phyloP scores from a whole-genome alignment of 2,113 vertebrate species.

The Erythrocebus patas region DNA sequence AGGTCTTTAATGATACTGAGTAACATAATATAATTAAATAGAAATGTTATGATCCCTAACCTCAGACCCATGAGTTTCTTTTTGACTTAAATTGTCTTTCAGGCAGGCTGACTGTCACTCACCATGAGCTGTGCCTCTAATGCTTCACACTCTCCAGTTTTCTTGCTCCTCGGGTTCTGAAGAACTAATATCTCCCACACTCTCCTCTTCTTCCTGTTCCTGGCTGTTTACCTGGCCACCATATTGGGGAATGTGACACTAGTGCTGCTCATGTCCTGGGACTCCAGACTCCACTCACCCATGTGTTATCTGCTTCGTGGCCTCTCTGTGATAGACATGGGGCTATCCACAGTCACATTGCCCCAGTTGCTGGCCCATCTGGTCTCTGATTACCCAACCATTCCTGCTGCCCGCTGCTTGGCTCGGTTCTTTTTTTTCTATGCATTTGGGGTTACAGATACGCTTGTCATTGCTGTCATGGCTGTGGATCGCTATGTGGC shows the following conservation, averaged over 20 bases:
- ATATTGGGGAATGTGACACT: conserved; percentile 69
- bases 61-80: not conserved
- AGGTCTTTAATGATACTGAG: not conserved
- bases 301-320: conserved; percentile 76
- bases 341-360: conserved; percentile 63
- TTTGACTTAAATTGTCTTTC: not conserved
- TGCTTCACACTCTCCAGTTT: conserved; percentile 62
- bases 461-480: conserved; percentile 66
- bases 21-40: not conserved
- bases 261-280: conserved; percentile 61
- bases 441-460: conserved; percentile 67
- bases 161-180: conserved; percentile 63
- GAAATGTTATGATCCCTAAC: not conserved
- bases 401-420: conserved; percentile 67
- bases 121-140: conserved; percentile 66
- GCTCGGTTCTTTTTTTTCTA: conserved; percentile 76
- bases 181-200: not conserved
- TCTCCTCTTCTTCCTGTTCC: conserved; percentile 54
- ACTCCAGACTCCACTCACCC: conserved; percentile 67
- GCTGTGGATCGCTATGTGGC: conserved; percentile 68
- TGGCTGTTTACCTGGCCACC: conserved; percentile 62
- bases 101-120: not conserved
- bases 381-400: conserved; percentile 30
- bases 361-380: conserved; percentile 67
- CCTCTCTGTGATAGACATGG: conserved; percentile 69